Percentiles rank a stretch among this genome's conserved stretches.
Evolutionary conservation across 2,113 vertebrate species (phyloP).

Genomic region (Geothlypis trichas): DNA sequence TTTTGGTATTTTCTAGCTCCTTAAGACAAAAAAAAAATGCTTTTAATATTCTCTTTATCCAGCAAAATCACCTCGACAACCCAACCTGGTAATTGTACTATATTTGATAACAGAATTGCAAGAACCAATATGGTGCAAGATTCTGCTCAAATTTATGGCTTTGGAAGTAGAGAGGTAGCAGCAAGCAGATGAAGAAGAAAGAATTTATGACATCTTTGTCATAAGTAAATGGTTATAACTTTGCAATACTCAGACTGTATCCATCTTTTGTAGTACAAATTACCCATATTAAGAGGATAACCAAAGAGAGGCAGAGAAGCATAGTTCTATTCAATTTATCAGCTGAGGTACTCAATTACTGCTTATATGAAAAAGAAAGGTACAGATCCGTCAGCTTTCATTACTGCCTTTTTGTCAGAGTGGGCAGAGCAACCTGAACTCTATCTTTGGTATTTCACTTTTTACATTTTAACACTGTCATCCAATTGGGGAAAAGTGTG

Average conservation of each 20-base stretch:
- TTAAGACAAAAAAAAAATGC: neutral
- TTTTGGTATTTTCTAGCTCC: neutral
- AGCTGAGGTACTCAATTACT: neutral
- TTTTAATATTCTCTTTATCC: neutral
- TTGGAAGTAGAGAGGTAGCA: neutral
- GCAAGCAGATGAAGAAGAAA: neutral
- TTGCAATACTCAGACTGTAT: neutral
- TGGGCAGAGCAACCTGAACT: slow-evolving; percentile 9
- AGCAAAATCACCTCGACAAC: neutral
- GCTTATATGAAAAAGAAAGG: neutral
- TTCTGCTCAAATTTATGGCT: neutral
- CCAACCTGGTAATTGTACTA: neutral
- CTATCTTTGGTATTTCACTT: neutral
- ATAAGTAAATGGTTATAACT: neutral
- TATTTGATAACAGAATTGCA: neutral
- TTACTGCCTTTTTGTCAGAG: neutral
- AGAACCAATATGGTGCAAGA: neutral
- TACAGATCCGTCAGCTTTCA: neutral
- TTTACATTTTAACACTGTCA: neutral
- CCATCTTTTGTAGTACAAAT: slow-evolving; percentile 3
- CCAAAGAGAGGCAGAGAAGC: neutral
- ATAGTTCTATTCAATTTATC: neutral
- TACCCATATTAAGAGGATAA: neutral
- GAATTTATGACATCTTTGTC: neutral
- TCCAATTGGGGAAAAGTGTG: neutral